Evolutionary conservation across 2,797 vertebrate species (phyloP).

Genomic region (Harpagifer antarcticus): DNA sequence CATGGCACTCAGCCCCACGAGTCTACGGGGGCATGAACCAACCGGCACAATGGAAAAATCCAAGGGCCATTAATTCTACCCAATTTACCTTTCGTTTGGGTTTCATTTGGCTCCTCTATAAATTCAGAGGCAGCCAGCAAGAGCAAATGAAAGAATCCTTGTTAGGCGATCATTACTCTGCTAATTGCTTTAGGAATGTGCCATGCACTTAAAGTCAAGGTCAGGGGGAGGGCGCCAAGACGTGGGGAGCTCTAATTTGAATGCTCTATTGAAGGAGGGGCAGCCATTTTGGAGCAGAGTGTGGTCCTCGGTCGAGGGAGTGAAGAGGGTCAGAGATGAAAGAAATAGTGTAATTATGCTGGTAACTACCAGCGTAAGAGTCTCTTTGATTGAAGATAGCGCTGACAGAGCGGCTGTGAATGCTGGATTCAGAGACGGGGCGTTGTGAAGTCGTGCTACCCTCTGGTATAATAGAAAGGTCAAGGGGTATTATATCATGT

Average conservation of each 20-base stretch:
- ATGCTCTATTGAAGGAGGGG: slow-evolving; percentile 77
- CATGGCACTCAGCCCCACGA: slow-evolving; percentile 78
- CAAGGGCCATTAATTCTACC: slow-evolving; percentile 87
- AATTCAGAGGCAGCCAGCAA: slow-evolving; percentile 84
- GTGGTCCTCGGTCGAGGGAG: slow-evolving; percentile 63
- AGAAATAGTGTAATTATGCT: slow-evolving; percentile 83
- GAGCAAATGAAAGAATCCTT: slow-evolving; percentile 88
- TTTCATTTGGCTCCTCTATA: slow-evolving; percentile 87
- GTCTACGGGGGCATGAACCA: slow-evolving; percentile 78
- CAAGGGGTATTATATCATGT: slow-evolving; percentile 78
- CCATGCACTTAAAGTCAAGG: slow-evolving; percentile 86
- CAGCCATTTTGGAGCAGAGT: slow-evolving; percentile 69
- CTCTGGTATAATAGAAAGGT: slow-evolving; percentile 79
- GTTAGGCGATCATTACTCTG: slow-evolving; percentile 87
- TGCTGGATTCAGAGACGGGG: slow-evolving; percentile 61
- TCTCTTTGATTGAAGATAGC: slow-evolving; percentile 72
- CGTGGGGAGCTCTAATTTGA: slow-evolving; percentile 79
- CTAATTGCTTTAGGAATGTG: slow-evolving; percentile 88
- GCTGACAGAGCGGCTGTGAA: slow-evolving; percentile 51
- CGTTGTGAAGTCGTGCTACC: slow-evolving; percentile 51
- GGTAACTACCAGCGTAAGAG: slow-evolving; percentile 74
- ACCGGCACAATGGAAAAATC: slow-evolving; percentile 82
- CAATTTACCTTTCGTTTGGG: slow-evolving; percentile 88
- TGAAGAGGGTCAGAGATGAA: slow-evolving; percentile 84
- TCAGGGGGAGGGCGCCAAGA: slow-evolving; percentile 78